phyloP scores from a whole-genome alignment of 2,797 vertebrate genomes.

The Crocodylus rhombifer region DNA sequence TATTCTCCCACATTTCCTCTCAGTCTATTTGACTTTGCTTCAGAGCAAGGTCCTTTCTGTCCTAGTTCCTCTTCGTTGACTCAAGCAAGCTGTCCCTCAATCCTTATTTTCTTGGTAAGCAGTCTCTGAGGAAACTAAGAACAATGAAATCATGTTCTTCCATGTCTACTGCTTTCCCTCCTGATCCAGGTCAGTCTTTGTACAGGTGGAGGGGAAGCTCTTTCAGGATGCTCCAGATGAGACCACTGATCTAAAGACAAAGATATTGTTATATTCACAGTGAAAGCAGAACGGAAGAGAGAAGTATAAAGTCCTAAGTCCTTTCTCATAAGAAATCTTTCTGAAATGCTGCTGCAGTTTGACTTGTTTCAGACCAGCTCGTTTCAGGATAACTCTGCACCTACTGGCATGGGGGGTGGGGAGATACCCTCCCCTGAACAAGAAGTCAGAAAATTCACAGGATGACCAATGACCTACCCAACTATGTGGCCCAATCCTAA shows the following conservation, averaged over 20 bases:
- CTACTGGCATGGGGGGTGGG: background rate
- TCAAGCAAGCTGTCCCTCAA: conserved; percentile 2
- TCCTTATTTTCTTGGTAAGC: background rate
- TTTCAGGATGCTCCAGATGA: background rate
- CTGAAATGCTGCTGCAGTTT: background rate
- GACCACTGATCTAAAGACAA: background rate
- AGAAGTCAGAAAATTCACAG: background rate
- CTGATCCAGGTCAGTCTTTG: background rate
- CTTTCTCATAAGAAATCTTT: background rate
- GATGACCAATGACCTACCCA: background rate
- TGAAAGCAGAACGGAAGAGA: background rate
- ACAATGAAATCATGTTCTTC: background rate
- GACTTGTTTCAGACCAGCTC: background rate
- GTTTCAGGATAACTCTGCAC: background rate
- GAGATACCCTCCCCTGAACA: background rate
- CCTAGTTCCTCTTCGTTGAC: background rate
- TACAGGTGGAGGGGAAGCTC: background rate
- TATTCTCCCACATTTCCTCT: background rate
- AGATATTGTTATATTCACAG: background rate
- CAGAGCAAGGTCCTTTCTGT: background rate
- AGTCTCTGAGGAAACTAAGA: background rate
- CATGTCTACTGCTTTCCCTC: fast-evolving
- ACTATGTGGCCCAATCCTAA: background rate
- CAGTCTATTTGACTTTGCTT: conserved; percentile 19
- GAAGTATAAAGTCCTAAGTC: background rate